phyloP scores from a whole-genome alignment of 2,113 vertebrate genomes.

The Dasypus novemcinctus region DNA sequence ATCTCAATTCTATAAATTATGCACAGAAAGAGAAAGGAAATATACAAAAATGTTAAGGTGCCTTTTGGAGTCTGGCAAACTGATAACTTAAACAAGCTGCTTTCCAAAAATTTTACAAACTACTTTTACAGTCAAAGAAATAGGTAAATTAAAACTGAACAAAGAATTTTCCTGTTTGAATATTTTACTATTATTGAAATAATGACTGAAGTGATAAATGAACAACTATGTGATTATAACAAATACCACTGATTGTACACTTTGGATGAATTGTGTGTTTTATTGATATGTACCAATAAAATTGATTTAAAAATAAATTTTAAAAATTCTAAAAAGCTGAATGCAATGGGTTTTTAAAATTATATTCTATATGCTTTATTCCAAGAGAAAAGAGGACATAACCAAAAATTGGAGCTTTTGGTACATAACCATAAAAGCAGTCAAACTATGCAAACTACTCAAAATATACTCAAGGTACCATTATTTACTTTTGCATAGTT shows the following conservation, averaged over 20 bases:
- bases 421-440: background rate
- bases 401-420: background rate
- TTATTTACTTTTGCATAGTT: background rate
- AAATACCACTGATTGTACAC: too few relatives aligned
- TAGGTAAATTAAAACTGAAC: background rate
- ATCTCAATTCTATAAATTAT: background rate
- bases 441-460: background rate
- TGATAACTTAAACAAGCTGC: background rate
- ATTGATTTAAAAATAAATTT: too few relatives aligned
- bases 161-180: too few relatives aligned
- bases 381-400: background rate
- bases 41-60: background rate
- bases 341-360: background rate
- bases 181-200: too few relatives aligned
- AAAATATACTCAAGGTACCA: background rate
- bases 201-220: too few relatives aligned
- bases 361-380: background rate
- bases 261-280: too few relatives aligned
- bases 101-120: background rate
- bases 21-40: background rate
- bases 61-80: background rate
- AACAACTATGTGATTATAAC: too few relatives aligned
- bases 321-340: background rate
- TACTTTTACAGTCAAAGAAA: conserved; percentile 6
- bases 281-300: too few relatives aligned